phyloP scores from a whole-genome alignment of 2,113 vertebrate species.

The Tetrao urogallus region DNA sequence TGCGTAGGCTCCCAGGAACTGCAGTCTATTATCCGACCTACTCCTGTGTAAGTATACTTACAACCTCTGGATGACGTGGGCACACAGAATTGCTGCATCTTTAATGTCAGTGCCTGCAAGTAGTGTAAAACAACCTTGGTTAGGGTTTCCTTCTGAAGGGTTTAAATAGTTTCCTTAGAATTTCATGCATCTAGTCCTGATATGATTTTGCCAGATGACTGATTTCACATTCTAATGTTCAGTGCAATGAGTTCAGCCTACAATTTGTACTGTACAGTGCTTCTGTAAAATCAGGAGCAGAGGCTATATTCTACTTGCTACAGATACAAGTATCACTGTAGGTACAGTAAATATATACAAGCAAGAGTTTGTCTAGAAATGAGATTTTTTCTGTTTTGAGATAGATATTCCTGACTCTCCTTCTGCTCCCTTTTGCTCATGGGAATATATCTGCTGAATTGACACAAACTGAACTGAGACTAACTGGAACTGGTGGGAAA shows the following conservation, averaged over 20 bases:
- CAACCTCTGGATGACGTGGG: not conserved
- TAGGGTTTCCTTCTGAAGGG: not conserved
- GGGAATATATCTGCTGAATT: not conserved
- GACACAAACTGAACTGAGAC: not conserved
- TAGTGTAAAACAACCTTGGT: not conserved
- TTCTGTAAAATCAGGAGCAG: not conserved
- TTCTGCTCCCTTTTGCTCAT: not conserved
- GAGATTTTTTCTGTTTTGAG: not conserved
- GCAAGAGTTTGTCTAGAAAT: not conserved
- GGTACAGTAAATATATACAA: not conserved
- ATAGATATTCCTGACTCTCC: not conserved
- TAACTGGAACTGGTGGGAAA: not conserved
- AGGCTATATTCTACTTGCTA: not conserved
- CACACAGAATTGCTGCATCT: fast-evolving
- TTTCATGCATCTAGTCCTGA: not conserved
- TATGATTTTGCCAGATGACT: not conserved
- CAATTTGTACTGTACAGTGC: not conserved
- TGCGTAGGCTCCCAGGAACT: not conserved
- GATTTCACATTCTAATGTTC: not conserved
- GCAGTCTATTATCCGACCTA: not conserved
- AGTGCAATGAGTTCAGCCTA: not conserved
- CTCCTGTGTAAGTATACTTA: not conserved
- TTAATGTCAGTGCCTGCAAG: not conserved
- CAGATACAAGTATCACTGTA: not conserved
- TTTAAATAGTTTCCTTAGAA: not conserved